A percentile compares a stretch with the other conserved stretches of the same genome.
These are phyloP conservation scores for Panthera uncia DNA, from an alignment of 2,113 vertebrate species.

Conservation along the genomic window DNA sequence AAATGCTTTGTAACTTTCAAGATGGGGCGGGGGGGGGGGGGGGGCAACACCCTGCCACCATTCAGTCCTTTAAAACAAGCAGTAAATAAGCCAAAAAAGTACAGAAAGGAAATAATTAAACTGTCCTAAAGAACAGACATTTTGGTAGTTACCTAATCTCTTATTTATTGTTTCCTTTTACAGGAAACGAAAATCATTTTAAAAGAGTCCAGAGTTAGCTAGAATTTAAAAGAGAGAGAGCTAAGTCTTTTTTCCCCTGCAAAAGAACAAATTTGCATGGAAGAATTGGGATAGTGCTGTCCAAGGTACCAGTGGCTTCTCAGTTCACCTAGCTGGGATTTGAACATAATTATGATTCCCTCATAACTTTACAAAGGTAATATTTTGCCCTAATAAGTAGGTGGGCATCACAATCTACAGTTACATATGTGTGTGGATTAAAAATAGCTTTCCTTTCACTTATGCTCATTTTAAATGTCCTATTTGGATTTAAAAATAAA, in stretches of 20 bases:
- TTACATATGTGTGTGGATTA: neutral
- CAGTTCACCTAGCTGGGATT: neutral
- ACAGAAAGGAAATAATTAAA: slow-evolving; percentile 1
- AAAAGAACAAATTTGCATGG: neutral
- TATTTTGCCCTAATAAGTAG: neutral
- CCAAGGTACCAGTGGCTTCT: neutral
- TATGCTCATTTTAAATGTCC: slow-evolving; percentile 10
- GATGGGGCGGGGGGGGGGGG: no score
- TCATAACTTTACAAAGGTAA: neutral
- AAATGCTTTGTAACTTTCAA: neutral
- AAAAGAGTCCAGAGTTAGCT: neutral
- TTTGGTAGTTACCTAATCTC: neutral
- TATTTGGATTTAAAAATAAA: neutral
- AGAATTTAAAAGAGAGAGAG: neutral
- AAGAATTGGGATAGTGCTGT: neutral
- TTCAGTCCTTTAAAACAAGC: slow-evolving; percentile 11
- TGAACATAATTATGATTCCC: neutral
- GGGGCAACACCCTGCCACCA: neutral
- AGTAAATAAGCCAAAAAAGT: neutral
- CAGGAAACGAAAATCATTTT: neutral
- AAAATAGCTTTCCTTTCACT: slow-evolving; percentile 5
- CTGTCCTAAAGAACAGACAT: neutral
- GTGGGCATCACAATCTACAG: neutral
- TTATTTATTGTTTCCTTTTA: neutral
- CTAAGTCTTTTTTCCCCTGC: neutral